Base-by-base conservation (phyloP, 1,140 invertebrate genomes). In the Bicyclus anynana region DNA sequence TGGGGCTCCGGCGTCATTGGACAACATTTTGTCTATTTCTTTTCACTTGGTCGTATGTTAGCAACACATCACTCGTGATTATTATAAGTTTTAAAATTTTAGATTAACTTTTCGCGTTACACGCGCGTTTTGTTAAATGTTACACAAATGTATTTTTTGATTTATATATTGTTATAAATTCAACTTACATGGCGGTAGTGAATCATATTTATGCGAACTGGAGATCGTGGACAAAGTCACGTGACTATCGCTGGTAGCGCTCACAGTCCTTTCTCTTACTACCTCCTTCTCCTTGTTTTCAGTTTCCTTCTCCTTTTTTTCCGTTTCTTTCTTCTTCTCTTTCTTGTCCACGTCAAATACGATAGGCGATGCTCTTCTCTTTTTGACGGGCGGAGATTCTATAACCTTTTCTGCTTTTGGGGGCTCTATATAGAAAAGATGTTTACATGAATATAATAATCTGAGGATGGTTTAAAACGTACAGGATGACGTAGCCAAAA, bases 291-390 rank as follows among this genome's bases (percentile, higher is more conserved):
- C 71, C 58, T 72, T 81, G 51, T 83, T 84, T 20, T 68, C 67
- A 33, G 1, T 4, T 64, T 75, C 42, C 51, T 69, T 81, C 26
- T 66, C 71, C 57, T 72, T 81, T 53, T 83, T 84, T 21, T 68
- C 69, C 3, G 68, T 81, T 21, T 66, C 71, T 58, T 72, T 81
- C 53, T 83, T 84, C n/a, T 69, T 81, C 26, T 66, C 71, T 58
- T 72, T 81, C 53, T 83, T 84, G 26, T 68, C 69, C 3, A 82
- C 77, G 72, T 90, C 83, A 62, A 91, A 91, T 50, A 91, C 74
- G 29, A 91, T 91, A 0, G 91, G 90, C 0, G 90, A 91, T 0
- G 79, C 83, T 66, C 77, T 89, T 29, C 82, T 69, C 50, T 84
- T 89, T 59, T 78, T 89, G 6, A 62, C 51, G 2, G 63, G 67